Base-by-base conservation (phyloP, 2,113 vertebrate species). In the Xyrauchen texanus region DNA sequence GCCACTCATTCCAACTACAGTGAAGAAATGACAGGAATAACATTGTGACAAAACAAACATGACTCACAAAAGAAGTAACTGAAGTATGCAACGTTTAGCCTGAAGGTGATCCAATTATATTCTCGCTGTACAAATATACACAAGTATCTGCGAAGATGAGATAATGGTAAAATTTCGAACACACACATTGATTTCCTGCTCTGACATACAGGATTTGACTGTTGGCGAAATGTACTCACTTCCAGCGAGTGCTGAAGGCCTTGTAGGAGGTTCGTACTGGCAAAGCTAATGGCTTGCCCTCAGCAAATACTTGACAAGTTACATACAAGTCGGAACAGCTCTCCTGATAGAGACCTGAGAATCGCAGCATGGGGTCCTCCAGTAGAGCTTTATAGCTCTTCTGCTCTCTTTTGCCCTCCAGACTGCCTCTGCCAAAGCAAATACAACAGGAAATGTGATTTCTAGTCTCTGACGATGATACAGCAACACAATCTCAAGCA, bases 161-260 rank as follows among this genome's bases (percentile, higher is more conserved):
- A 34, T 34, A 34, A 34, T 34, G 21, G 21, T 34, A 34, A 34
- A 34, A 34, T 34, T 34, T 34, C 21, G 1, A 34, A 34, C 21
- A 34, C 3, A 3, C 21, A 34, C 21, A 34, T 34, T 34, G 12
- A 6, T n/a, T 15, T 15, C 7, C 12, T 15, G 6, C 5, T 3
- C 12, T 6, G 6, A 58, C 55, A 58, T n/a, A 76, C 4, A 12
- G 8, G 63, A 12, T 34, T 74, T 34, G 21, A 74, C 15, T 4
- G 4, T 6, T 60, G n/a, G n/a, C 47, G 49, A 34, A 34, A 34
- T 34, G 57, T 15, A 94, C 97, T 96, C 93, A 99, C 98, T 99
- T 99, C 97, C 97, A 99, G 8, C 97, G 93, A 47, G 97, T 99
- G 91, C 97, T 99, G 89, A 99, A 99, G 0, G 98, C 96, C 85